Evolutionary conservation across 2,888 invertebrate genomes (phyloP), one percentile per base, ranked within the genome.

Genomic region (Drosophila meridiana): DNA sequence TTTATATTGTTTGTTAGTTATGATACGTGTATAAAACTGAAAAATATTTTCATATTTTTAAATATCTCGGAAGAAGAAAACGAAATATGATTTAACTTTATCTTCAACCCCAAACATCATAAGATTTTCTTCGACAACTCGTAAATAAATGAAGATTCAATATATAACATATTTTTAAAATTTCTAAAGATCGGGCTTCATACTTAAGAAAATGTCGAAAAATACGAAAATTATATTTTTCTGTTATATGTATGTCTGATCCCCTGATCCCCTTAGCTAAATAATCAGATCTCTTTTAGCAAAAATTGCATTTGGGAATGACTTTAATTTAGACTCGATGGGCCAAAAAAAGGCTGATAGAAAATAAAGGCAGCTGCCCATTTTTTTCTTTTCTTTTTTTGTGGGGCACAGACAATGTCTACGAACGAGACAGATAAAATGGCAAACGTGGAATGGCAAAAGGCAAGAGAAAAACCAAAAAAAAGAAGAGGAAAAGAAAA

Each of bases 321-420:
- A 48, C 43, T 60, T 56, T 57, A 78, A 63, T 64, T 60, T 57
- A 9, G 32, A 47, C 50, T 57, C 45, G 40, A 55, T 57, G 28
- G 30, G 40, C 11, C 26, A 7, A 26, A 20, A n/a, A 34, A 50
- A 47, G 20, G 32, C 32, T 20, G 9, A 28, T 36, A 59, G 62
- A 8, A 36, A 20, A 34, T 26, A 57, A 66, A 34, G 43, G 61
- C 55, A 34, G 67, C 63, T 71, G 60, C 30, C 60, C 64, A 50
- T 68, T 76, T 28, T 26, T 3, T 8, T 11, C 8, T 6, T 5
- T 26, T 34, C 7, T 40, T 30, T 56, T 68, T 30, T 55, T 32
- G 53, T 34, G 67, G 38, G n/a, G 40, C 42, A 57, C 47, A 60
- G 53, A 78, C 81, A 81, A 62, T 77, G 68, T 77, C 78, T 66